Base-by-base conservation (phyloP, 2,113 vertebrate species). In the Oryzias celebensis region DNA sequence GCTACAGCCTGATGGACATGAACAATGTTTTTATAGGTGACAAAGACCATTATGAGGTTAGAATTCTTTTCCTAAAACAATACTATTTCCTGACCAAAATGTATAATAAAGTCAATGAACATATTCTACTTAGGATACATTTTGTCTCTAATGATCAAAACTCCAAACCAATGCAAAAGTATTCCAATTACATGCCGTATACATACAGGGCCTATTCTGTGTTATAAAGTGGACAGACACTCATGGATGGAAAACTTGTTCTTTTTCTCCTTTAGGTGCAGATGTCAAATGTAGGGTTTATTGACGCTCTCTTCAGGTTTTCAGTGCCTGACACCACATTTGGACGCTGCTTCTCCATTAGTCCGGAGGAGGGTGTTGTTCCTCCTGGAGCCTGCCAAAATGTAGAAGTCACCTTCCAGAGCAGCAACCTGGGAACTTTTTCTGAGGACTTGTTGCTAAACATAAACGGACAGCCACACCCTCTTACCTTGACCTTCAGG, bases 251-350 rank as follows among this genome's bases (percentile, higher is more conserved):
- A 36, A 36, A 36, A 36, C 36, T 1, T 18, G 6, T 18, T 12
- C 20, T n/a, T 48, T 1, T 48, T 31, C 46, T 72, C 28, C 42
- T 71, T n/a, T 68, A 98, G 96, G 87, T 77, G 0, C 16, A 91
- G 48, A 67, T 97, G 2, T 81, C 72, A 4, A 98, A 97, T 90
- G 91, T 76, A 50, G 95, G 94, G 3, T 85, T 87, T 55, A 92
- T 96, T 1, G 88, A 94, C 41, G 93, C 91, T 55, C 26, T 86
- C 31, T 98, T 94, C 85, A 87, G 4, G 6, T 48, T 94, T 53
- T 49, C 75, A 1, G 81, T 83, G 68, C 81, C 93, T 0, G 42
- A 73, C 62, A 93, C 93, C 0, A 62, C 84, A 3, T 77, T 92
- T 58, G 94, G 93, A 1, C 66, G 75, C 54, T 92, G 89, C 85